Evolutionary conservation across 2,888 invertebrate species (phyloP), one percentile per base, ranked within the genome.

Genomic region (Trissoscelio sp.): DNA sequence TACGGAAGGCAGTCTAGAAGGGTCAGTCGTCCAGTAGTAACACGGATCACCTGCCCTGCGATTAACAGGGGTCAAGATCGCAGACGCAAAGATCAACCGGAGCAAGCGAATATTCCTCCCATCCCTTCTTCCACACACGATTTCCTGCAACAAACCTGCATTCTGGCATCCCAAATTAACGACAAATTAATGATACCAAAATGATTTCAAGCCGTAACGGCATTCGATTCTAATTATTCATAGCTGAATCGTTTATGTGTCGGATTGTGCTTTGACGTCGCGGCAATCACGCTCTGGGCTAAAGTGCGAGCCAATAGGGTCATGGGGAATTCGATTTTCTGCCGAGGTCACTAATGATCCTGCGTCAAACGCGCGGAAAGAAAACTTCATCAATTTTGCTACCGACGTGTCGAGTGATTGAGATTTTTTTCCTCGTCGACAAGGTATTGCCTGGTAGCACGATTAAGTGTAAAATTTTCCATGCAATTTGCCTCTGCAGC

Each of bases 21-120:
- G 90, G 89, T 89, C 89, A 89, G 86, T 88, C 75, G 83, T 86
- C 69, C 83, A 81, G 82, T 69, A 62, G 80, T 69, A 74, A 44
- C 81, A 72, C 48, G 82, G 88, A 88, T 89, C 89, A 90, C 89
- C 90, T 90, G 90, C 88, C 90, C 89, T 85, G 86, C 86, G 90
- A 90, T 90, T 90, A 90, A 89, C 87, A 85, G 83, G 88, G 89
- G 89, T 90, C 88, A 89, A 90, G 89, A 89, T 87, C 85, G 79
- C 67, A 37, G 73, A 64, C 58, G 70, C 66, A 55, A 62, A 44
- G 60, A 77, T 58, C 42, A 51, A 34, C 39, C 22, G 24, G 82
- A 81, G 82, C 75, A 73, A 46, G 67, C 81, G 75, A 69, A 48
- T 82, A 46, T 55, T 46, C 55, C 16, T 22, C n/a, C 9, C n/a